Percentiles rank a stretch among this genome's conserved stretches.
Conservation (phyloP, 2,113 vertebrate species). For the Aegypius monachus region DNA sequence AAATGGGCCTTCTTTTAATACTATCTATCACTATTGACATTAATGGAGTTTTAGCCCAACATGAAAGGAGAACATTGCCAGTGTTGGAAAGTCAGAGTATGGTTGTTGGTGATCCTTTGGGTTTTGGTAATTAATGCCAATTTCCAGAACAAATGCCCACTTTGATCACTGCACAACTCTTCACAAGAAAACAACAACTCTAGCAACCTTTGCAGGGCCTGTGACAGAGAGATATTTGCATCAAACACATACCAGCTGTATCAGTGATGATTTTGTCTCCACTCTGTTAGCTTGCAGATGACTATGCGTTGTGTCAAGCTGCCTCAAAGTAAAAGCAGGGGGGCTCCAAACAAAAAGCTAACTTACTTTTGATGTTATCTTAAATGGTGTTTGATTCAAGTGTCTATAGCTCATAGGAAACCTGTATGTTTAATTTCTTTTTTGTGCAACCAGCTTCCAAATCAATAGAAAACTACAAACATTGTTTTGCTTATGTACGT, state of each 20-base stretch:
- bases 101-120: background rate
- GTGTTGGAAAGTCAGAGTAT: background rate
- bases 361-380: background rate
- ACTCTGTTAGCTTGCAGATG: background rate
- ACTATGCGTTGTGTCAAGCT: background rate
- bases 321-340: background rate
- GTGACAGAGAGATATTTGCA: background rate
- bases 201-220: background rate
- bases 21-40: background rate
- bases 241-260: rapidly evolving
- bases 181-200: background rate
- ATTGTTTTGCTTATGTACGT: background rate
- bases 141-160: background rate
- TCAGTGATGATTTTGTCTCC: background rate
- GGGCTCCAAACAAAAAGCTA: background rate
- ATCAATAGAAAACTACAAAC: background rate
- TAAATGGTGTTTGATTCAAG: background rate
- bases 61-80: background rate
- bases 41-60: background rate
- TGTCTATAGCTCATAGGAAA: background rate
- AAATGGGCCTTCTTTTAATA: background rate
- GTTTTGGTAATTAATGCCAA: background rate
- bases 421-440: background rate
- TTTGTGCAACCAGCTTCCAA: background rate
- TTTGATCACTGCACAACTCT: background rate